These are phyloP conservation scores for Anoncus sp. DNA, from an alignment of 2,888 invertebrate species.

Conservation along the genomic window DNA sequence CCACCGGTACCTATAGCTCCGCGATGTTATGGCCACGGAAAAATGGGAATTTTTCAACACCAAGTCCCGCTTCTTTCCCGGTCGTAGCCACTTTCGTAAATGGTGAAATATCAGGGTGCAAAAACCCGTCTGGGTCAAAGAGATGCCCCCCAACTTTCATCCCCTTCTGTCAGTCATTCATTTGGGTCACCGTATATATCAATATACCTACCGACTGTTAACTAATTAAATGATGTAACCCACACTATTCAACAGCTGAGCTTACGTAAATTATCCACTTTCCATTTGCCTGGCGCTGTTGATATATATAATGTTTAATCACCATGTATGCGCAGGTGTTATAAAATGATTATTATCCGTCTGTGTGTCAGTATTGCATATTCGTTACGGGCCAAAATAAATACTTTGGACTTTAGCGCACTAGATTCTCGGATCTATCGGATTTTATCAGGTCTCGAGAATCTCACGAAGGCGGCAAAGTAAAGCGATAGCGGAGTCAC, in stretches of 20 bases:
- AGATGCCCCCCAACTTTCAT: conserved; percentile 48
- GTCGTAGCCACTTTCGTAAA: conserved; percentile 40
- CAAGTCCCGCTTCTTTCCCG: conserved; percentile 24
- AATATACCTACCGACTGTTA: not conserved
- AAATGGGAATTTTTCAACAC: conserved; percentile 79
- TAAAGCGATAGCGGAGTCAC: conserved; percentile 64
- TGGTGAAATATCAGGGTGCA: conserved; percentile 62
- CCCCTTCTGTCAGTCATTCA: conserved; percentile 45
- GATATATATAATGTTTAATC: too few relatives aligned
- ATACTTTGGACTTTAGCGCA: not conserved
- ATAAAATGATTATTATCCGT: too few relatives aligned
- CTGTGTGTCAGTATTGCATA: too few relatives aligned
- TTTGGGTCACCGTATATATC: conserved; percentile 72
- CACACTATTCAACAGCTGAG: not conserved
- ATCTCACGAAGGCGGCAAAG: conserved; percentile 56
- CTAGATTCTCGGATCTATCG: conserved; percentile 3
- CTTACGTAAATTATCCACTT: not conserved
- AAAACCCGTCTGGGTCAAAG: conserved; percentile 81
- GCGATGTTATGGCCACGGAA: conserved; percentile 79
- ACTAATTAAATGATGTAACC: not conserved
- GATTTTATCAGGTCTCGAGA: conserved; percentile 64
- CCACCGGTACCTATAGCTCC: conserved; percentile 64
- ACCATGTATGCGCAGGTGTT: too few relatives aligned
- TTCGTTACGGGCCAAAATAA: too few relatives aligned
- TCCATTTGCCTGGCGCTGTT: too few relatives aligned